phyloP scores from a whole-genome alignment of 2,888 invertebrate genomes.

The Tiphia femorata region DNA sequence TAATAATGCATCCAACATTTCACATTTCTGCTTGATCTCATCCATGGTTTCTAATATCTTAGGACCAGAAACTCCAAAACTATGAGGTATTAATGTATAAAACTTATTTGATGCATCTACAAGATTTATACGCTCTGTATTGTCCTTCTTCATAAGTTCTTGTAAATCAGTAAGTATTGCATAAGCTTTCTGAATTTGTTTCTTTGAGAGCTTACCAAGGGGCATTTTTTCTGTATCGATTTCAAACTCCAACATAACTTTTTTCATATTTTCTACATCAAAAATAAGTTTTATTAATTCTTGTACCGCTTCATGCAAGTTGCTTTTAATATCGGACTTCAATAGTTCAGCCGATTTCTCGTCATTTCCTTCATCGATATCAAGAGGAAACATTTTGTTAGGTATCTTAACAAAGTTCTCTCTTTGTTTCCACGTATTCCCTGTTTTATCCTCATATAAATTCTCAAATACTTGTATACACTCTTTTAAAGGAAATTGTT shows the following conservation, averaged over 20 bases:
- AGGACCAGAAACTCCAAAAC: constrained; percentile 88
- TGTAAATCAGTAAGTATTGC: constrained; percentile 81
- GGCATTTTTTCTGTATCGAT: constrained; percentile 99
- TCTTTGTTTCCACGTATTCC: constrained; percentile 82
- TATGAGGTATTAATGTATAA: constrained; percentile 96
- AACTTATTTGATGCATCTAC: constrained; percentile 93
- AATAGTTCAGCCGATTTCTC: constrained; percentile 67
- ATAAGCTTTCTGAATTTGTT: constrained; percentile 90
- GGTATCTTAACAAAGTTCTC: constrained; percentile 79
- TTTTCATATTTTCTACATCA: constrained; percentile 92
- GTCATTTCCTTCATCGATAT: constrained; percentile 86
- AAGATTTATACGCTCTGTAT: constrained; percentile 70
- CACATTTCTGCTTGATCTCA: constrained; percentile 77
- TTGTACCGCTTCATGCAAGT: constrained; percentile 83
- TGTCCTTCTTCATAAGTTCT: constrained; percentile 72
- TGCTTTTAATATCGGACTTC: constrained; percentile 74
- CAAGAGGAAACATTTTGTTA: constrained; percentile 85
- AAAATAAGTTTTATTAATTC: constrained; percentile 88
- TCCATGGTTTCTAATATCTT: constrained; percentile 84
- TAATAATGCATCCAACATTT: constrained; percentile 92
- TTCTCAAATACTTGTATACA: constrained; percentile 77
- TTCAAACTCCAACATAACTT: constrained; percentile 93
- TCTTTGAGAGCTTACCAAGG: constrained; percentile 92
- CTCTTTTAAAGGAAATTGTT: constrained; percentile 70
- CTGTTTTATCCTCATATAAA: constrained; percentile 82